A percentile compares a stretch with the other conserved stretches of the same genome.
Evolutionary conservation across 2,888 invertebrate genomes (phyloP).

Genomic region (Brachypalpus laphriformis): DNA sequence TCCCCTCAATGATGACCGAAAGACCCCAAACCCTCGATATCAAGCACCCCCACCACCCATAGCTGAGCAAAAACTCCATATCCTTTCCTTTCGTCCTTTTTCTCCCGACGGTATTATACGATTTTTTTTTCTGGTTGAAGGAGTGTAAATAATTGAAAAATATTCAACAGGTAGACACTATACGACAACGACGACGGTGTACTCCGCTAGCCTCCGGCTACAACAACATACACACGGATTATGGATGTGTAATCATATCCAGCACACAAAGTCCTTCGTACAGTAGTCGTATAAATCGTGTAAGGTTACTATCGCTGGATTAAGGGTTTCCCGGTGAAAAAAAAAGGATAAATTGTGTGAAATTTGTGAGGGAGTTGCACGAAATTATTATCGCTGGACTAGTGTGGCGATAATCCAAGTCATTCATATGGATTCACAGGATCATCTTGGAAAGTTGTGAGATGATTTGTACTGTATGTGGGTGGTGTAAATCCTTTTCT

Average conservation of each 20-base stretch:
- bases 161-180: constrained; percentile 68
- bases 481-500: constrained; percentile 28
- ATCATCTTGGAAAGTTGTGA: constrained; percentile 16
- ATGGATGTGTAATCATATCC: constrained; percentile 64
- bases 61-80: not conserved
- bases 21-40: constrained; percentile 4
- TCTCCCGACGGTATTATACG: constrained; percentile 2
- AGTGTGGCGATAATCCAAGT: constrained; percentile 56
- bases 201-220: constrained; percentile 42
- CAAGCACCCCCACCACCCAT: not conserved
- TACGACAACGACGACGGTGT: constrained; percentile 10
- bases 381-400: constrained; percentile 60
- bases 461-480: not conserved
- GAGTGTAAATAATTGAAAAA: constrained; percentile 74
- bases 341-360: constrained; percentile 60
- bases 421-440: constrained; percentile 44
- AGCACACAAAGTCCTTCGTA: constrained; percentile 32
- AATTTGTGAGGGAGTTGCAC: constrained; percentile 45
- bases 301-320: constrained; percentile 70
- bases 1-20: constrained; percentile 66
- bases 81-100: constrained; percentile 25
- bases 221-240: constrained; percentile 35
- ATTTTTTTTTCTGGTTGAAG: constrained; percentile 40
- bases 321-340: constrained; percentile 36
- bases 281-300: constrained; percentile 59